These are phyloP conservation scores for Phalanger gymnotis DNA, from an alignment of 2,797 vertebrate genomes.

Conservation along the genomic window DNA sequence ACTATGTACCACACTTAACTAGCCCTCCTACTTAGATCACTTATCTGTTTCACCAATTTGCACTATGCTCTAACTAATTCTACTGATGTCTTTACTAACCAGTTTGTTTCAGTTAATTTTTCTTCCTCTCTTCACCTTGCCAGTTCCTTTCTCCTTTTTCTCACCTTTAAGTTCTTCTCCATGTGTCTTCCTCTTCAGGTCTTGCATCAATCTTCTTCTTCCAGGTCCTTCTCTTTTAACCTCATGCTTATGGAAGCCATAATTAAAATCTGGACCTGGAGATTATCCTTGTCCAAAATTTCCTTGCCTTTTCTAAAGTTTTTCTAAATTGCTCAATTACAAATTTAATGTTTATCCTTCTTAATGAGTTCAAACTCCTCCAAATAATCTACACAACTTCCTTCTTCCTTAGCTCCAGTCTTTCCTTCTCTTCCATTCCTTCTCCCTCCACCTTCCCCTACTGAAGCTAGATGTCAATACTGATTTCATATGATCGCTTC, in stretches of 20 bases:
- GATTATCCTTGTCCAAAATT: neutral
- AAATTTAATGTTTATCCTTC: neutral
- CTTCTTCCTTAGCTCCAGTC: neutral
- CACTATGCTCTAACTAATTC: neutral
- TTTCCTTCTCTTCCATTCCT: neutral
- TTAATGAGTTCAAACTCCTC: neutral
- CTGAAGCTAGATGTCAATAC: neutral
- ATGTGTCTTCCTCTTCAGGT: neutral
- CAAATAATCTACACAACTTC: neutral
- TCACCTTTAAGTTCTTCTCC: neutral
- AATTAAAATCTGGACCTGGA: neutral
- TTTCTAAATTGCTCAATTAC: neutral
- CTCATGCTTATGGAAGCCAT: neutral
- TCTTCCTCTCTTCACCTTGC: neutral
- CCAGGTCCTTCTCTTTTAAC: neutral
- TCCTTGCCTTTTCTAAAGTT: neutral
- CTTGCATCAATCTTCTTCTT: neutral
- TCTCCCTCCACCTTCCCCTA: neutral
- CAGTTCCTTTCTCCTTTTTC: neutral
- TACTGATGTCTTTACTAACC: neutral
- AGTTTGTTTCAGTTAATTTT: neutral
- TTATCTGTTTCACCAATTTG: neutral
- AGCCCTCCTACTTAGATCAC: neutral
- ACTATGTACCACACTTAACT: neutral
- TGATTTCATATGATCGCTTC: neutral